Base-by-base conservation (phyloP, 2,888 invertebrate genomes). In the Dryococelus australis region DNA sequence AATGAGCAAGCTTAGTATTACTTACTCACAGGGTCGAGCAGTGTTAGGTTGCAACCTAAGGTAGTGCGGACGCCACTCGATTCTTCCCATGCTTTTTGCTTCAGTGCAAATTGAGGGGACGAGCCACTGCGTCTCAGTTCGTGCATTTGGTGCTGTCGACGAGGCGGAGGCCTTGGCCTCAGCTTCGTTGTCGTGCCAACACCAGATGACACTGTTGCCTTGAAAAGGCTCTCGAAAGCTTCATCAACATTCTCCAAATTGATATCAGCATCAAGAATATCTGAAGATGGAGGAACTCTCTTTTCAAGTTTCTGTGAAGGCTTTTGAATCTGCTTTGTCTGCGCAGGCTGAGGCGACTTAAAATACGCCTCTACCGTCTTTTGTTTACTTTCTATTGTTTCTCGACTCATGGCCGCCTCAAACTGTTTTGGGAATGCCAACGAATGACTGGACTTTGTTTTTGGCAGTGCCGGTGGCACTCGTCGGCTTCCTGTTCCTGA, bases 181-280 rank as follows among this genome's bases (percentile, higher is more conserved):
- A 20, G 28, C 47, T 20, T 51, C n/a, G 65, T n/a, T 1, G 20
- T 5, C 65, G 24, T 3, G 24, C 79, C 35, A 51, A 35, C 78
- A 24, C 51, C 53, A n/a, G 86, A 79, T 1, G 87, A 89, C 28
- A 92, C 92, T 51, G 92, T 91, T 90, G 93, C 92, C 89, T 92
- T 93, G 94, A 97, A 97, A 91, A 98, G 94, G 93, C 96, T 96
- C 92, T 98, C 97, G 93, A 98, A 98, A 90, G 97, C 97, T 93
- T 96, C 96, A 92, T 98, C 98, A 88, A 97, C 96, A 93, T 97
- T 97, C 12, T 91, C 91, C 20, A 91, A 89, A 88, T 91, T 90
- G 87, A 91, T 91, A 93, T 94, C 95, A 92, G 87, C 80, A 78
- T 87, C 53, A 53, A 88, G 86, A 26, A 86, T 47, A 78, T 88